phyloP scores from a whole-genome alignment of 2,113 vertebrate genomes.

The Nerophis ophidion region DNA sequence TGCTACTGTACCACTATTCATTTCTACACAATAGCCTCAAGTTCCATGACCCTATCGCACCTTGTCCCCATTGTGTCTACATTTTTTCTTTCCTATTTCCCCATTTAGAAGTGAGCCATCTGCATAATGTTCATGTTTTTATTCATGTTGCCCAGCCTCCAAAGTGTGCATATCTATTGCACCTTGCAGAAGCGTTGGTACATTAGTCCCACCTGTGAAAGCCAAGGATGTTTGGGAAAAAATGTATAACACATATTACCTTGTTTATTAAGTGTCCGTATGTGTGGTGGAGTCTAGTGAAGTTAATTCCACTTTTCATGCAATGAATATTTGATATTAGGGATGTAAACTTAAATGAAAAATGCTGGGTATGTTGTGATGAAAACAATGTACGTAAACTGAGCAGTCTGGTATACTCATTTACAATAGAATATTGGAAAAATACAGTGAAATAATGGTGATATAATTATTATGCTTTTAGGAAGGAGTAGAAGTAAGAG shows the following conservation, averaged over 20 bases:
- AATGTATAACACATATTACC: background rate
- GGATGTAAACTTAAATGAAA: too few relatives aligned
- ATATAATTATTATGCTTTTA: conserved; percentile 46
- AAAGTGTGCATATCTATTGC: background rate
- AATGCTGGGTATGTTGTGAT: too few relatives aligned
- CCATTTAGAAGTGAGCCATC: conserved; percentile 19
- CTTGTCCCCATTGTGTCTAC: conserved; percentile 41
- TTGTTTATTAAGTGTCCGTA: conserved; percentile 10
- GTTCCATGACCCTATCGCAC: conserved; percentile 18
- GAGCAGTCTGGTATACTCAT: too few relatives aligned
- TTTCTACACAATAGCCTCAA: background rate
- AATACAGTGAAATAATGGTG: too few relatives aligned
- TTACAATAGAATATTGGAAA: too few relatives aligned
- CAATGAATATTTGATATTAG: background rate
- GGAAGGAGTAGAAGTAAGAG: conserved; percentile 96
- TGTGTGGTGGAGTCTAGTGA: background rate
- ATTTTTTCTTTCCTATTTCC: conserved; percentile 29
- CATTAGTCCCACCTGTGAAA: conserved; percentile 18
- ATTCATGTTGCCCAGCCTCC: conserved; percentile 40
- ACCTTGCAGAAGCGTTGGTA: conserved; percentile 16
- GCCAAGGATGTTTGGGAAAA: conserved; percentile 15
- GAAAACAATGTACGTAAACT: too few relatives aligned
- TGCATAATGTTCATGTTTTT: conserved; percentile 55
- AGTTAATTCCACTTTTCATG: background rate
- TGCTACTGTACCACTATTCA: background rate